Conservation (phyloP, 2,797 vertebrate genomes). For the Crax fasciolata region DNA sequence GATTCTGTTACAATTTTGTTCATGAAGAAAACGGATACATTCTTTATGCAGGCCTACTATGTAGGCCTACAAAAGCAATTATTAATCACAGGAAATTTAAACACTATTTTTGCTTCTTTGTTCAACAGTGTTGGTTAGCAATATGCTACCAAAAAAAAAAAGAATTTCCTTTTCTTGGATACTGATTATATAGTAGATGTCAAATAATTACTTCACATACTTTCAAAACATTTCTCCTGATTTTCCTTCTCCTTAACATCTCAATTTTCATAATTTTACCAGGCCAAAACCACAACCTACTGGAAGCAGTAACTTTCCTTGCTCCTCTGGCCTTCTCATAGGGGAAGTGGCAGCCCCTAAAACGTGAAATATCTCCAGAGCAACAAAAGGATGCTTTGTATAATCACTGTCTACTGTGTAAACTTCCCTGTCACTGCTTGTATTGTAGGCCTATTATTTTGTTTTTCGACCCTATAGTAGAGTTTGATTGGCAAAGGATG, state of each 20-base stretch:
- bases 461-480: background rate
- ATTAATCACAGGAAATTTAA: background rate
- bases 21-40: background rate
- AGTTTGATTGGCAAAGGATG: background rate
- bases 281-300: background rate
- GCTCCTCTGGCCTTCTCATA: background rate
- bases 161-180: background rate
- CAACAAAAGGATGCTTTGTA: background rate
- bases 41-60: background rate
- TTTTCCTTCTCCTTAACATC: background rate
- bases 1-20: background rate
- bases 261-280: background rate
- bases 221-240: background rate
- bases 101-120: background rate
- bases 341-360: background rate
- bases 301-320: accelerated
- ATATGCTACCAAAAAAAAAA: background rate
- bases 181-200: background rate
- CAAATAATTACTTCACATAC: background rate
- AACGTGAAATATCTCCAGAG: background rate
- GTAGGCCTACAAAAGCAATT: accelerated
- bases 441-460: background rate
- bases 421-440: background rate
- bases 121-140: background rate
- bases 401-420: background rate